Evolutionary conservation across 2,797 vertebrate genomes (phyloP).

Genomic region (Myotis pilosus): DNA sequence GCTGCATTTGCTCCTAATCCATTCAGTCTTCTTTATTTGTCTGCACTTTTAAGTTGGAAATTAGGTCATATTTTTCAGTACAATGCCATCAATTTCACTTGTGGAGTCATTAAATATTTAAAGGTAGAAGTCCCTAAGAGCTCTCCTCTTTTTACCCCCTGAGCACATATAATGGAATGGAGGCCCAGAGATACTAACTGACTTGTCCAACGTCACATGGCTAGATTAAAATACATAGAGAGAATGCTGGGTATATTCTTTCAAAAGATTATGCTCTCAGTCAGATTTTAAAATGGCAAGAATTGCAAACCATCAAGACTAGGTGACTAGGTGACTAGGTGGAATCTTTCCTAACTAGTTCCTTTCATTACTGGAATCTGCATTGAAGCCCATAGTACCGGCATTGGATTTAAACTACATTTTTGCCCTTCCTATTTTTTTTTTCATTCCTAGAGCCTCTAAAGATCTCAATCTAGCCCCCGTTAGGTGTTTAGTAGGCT

Average conservation of each 20-base stretch:
- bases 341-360: neutral
- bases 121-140: neutral
- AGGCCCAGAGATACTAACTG: neutral
- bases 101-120: neutral
- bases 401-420: neutral
- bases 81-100: neutral
- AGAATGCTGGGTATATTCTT: neutral
- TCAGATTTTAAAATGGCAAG: neutral
- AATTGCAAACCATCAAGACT: neutral
- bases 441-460: neutral
- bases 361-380: neutral
- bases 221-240: neutral
- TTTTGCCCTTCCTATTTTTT: neutral
- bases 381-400: neutral
- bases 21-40: neutral
- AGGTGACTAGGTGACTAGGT: neutral
- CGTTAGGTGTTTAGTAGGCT: neutral
- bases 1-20: neutral
- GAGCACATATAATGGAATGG: neutral
- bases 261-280: neutral
- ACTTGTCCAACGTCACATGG: neutral
- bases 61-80: neutral
- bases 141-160: neutral
- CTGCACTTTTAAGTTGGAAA: neutral
- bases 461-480: neutral